Conservation (phyloP, 2,797 vertebrate species). For the Periparus ater region DNA sequence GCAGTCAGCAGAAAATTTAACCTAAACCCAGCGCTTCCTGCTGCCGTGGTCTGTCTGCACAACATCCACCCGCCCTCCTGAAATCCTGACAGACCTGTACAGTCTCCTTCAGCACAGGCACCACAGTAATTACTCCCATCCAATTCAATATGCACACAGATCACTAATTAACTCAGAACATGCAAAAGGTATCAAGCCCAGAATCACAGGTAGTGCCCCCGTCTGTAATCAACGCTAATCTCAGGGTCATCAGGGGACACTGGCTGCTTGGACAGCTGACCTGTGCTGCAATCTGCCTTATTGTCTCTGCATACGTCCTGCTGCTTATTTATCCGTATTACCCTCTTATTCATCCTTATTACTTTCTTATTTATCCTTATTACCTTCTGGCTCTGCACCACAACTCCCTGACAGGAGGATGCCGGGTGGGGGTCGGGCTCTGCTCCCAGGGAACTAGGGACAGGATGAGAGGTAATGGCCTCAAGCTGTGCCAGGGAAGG, state of each 20-base stretch:
- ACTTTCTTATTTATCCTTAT: not conserved
- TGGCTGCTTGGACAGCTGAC: not conserved
- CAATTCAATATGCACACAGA: not conserved
- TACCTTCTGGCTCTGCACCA: not conserved
- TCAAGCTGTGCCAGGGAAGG: not conserved
- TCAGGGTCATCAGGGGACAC: not conserved
- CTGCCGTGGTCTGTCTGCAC: not conserved
- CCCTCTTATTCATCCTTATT: not conserved
- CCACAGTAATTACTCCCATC: not conserved
- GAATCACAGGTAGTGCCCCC: not conserved
- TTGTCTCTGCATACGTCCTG: not conserved
- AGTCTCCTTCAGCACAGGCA: not conserved
- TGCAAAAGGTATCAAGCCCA: not conserved
- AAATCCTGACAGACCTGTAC: not conserved
- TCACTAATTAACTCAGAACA: not conserved
- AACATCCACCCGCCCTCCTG: not conserved
- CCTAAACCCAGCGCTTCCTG: not conserved
- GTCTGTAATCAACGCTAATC: not conserved
- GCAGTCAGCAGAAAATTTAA: not conserved
- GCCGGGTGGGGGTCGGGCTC: rapidly evolving
- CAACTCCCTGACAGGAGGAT: not conserved
- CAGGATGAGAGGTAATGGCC: rapidly evolving
- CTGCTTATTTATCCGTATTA: not conserved
- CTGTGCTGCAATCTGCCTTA: not conserved
- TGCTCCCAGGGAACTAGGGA: not conserved